phyloP scores from a whole-genome alignment of 1,140 invertebrate species.

The Sitobion miscanthi region DNA sequence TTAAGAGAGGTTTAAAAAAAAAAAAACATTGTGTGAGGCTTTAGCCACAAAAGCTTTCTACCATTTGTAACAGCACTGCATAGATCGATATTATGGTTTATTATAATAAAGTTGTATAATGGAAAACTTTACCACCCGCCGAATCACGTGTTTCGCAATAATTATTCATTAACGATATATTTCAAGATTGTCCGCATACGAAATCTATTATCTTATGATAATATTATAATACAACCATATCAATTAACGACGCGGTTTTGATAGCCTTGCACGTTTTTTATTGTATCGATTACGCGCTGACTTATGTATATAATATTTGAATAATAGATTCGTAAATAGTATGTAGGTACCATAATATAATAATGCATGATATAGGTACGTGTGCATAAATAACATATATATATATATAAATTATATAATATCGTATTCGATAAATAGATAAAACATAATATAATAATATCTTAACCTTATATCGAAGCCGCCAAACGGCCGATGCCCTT shows the following conservation, averaged over 20 bases:
- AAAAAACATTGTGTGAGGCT: not conserved
- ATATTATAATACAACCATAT: not conserved
- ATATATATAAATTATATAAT: not conserved
- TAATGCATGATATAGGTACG: not conserved
- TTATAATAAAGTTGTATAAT: not conserved
- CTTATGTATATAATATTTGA: not conserved
- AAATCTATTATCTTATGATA: not conserved
- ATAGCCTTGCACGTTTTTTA: constrained; percentile 4
- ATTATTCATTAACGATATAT: not conserved
- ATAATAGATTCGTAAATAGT: not conserved
- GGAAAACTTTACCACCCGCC: not conserved
- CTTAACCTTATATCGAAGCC: not conserved
- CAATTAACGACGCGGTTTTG: not conserved
- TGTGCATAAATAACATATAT: not conserved
- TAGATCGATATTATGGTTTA: not conserved
- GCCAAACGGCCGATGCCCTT: not conserved
- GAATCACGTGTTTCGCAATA: not conserved
- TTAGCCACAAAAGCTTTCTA: not conserved
- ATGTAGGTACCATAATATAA: not conserved
- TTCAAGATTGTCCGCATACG: not conserved
- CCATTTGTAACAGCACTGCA: not conserved
- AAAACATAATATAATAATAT: not conserved
- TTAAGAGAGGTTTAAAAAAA: not conserved
- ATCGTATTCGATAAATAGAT: not conserved
- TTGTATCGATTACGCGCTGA: not conserved